Evolutionary conservation across 2,888 invertebrate genomes (phyloP).

Genomic region (Cephus sareptanus): DNA sequence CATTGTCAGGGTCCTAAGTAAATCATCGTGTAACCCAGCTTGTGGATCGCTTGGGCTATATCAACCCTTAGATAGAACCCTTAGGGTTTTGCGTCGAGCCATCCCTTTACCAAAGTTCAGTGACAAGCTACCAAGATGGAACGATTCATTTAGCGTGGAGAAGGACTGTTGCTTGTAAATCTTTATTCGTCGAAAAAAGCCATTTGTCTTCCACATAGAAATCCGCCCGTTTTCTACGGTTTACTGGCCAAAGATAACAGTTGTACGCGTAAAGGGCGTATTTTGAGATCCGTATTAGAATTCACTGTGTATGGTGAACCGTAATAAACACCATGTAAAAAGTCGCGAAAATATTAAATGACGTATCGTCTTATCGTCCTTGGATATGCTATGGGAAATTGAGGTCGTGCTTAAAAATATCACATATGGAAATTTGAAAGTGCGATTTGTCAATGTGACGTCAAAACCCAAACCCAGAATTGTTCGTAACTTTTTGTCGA

Average conservation of each 20-base stretch:
- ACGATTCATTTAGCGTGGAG: background rate
- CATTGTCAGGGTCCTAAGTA: background rate
- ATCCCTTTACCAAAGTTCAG: background rate
- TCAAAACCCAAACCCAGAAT: background rate
- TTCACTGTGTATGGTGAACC: background rate
- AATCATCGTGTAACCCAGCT: background rate
- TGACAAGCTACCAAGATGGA: conserved; percentile 3
- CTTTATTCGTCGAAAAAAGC: background rate
- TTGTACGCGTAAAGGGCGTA: background rate
- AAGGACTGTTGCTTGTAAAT: conserved; percentile 1
- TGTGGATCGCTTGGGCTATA: background rate
- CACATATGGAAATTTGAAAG: background rate
- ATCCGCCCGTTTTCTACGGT: background rate
- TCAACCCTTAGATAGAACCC: background rate
- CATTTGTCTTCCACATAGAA: background rate
- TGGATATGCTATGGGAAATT: background rate
- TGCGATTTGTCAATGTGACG: background rate
- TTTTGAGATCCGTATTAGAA: background rate
- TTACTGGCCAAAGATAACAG: background rate
- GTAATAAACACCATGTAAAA: background rate
- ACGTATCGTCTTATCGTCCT: background rate
- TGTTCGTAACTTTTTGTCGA: background rate
- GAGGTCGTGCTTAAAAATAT: background rate
- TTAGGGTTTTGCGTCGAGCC: background rate
- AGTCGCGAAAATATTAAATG: background rate